These are phyloP conservation scores for Willisornis vidua DNA, from an alignment of 2,113 vertebrate genomes.

Conservation along the genomic window DNA sequence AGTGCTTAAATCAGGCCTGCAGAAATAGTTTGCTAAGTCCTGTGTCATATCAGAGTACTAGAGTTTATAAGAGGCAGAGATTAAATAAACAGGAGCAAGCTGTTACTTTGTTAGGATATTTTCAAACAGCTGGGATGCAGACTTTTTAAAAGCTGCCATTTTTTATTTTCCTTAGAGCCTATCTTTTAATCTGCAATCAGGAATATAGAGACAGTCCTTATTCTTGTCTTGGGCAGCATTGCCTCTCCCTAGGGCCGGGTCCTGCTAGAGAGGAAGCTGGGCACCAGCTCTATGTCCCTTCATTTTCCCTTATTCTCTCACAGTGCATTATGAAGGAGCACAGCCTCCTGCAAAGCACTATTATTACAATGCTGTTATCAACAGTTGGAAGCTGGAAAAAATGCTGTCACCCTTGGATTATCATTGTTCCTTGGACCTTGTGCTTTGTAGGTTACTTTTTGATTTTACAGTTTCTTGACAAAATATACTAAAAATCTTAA, in stretches of 20 bases:
- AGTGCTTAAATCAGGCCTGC: background rate
- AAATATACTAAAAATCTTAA: background rate
- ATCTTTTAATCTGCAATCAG: background rate
- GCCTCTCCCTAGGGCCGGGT: background rate
- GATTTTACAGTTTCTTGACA: background rate
- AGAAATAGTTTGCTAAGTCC: background rate
- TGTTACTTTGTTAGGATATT: background rate
- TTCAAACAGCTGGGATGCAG: background rate
- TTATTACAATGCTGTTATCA: background rate
- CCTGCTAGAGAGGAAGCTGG: background rate
- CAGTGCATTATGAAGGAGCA: rapidly evolving
- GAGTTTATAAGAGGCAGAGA: background rate
- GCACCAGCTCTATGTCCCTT: background rate
- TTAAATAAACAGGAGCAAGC: background rate
- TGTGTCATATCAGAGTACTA: background rate
- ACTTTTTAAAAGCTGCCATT: background rate
- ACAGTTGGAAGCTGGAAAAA: background rate
- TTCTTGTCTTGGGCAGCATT: background rate
- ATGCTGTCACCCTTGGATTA: background rate
- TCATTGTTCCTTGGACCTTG: background rate
- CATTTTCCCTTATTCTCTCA: background rate
- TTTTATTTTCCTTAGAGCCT: background rate
- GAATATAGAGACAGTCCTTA: background rate
- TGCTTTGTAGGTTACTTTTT: background rate
- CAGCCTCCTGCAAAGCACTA: background rate